Conservation (phyloP, 1,140 invertebrate species). For the Littorina saxatilis region DNA sequence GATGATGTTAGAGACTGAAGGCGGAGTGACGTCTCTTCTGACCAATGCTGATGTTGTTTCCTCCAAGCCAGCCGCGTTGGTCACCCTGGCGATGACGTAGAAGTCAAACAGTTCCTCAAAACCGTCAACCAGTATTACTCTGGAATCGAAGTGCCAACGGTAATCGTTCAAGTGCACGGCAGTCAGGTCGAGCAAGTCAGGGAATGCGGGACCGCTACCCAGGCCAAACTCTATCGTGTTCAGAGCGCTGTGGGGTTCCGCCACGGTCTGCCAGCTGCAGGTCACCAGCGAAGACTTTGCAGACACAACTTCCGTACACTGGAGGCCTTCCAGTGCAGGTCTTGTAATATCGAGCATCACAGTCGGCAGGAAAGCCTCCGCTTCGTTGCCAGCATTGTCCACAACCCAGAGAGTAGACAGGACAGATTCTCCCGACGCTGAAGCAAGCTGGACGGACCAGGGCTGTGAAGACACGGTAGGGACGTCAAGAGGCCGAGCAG, state of each 20-base stretch:
- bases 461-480: background rate
- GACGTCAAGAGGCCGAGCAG: background rate
- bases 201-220: background rate
- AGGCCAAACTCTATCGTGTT: conserved; percentile 7
- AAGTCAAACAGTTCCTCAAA: conserved; percentile 38
- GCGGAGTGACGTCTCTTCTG: conserved; percentile 43
- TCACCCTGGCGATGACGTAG: conserved; percentile 41
- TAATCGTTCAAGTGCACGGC: background rate
- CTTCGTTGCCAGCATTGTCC: conserved; percentile 26
- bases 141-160: background rate
- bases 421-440: background rate
- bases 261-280: background rate
- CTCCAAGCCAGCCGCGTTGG: conserved; percentile 38
- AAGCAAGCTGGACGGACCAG: background rate
- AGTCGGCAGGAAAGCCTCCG: background rate
- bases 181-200: conserved; percentile 6
- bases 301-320: conserved; percentile 18
- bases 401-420: background rate
- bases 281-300: background rate
- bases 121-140: background rate
- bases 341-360: background rate
- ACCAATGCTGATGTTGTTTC: conserved; percentile 18
- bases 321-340: background rate
- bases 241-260: background rate
- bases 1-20: conserved; percentile 27